phyloP scores from a whole-genome alignment of 2,797 vertebrate species.

The Melanotaenia pygmaea region DNA sequence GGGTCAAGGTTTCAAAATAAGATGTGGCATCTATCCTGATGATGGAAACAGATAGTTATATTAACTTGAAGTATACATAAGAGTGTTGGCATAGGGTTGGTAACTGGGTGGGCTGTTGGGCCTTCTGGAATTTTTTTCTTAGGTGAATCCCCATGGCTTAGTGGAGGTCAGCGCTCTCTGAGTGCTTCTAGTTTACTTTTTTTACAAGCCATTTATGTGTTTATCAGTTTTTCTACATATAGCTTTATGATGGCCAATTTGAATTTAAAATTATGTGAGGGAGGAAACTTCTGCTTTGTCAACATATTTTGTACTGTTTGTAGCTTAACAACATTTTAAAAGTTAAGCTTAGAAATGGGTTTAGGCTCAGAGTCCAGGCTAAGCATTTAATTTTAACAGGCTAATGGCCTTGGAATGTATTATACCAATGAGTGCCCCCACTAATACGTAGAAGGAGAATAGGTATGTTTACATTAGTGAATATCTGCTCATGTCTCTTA shows the following conservation, averaged over 20 bases:
- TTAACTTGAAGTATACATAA: no score
- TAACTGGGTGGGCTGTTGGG: no score
- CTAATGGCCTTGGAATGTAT: background rate
- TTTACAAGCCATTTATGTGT: background rate
- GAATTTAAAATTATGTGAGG: background rate
- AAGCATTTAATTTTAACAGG: background rate
- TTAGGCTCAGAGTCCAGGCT: background rate
- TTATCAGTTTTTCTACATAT: background rate
- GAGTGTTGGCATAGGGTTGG: no score
- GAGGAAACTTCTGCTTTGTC: background rate
- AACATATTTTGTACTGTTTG: background rate
- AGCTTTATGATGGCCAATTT: background rate
- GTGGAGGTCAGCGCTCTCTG: background rate
- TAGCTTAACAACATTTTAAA: background rate
- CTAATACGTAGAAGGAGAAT: constrained; percentile 3
- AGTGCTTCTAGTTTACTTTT: background rate
- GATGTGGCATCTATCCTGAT: no score
- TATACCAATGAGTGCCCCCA: constrained; percentile 17
- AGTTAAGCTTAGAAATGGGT: background rate
- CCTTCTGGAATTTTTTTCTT: no score
- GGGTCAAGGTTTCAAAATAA: no score
- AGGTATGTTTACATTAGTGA: background rate
- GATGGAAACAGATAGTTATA: no score
- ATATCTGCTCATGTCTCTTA: constrained; percentile 42
- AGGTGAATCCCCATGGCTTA: no score